Conservation (phyloP, 2,888 invertebrate species). For the Magallana nippona region DNA sequence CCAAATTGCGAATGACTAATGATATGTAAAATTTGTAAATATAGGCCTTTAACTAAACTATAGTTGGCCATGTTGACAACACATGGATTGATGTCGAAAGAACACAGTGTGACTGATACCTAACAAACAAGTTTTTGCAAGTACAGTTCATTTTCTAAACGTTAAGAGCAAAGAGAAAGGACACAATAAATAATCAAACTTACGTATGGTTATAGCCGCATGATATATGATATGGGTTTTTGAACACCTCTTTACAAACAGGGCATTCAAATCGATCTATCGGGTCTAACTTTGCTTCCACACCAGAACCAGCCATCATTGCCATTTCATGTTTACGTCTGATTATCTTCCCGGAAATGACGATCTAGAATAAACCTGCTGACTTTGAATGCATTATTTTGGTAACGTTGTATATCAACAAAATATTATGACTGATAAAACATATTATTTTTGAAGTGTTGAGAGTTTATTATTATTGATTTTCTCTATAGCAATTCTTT, state of each 20-base stretch:
- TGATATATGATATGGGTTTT: conserved; percentile 65
- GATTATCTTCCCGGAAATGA: not conserved
- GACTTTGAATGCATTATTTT: too few relatives aligned
- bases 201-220: conserved; percentile 70
- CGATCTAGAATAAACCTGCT: not conserved
- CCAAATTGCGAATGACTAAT: too few relatives aligned
- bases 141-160: too few relatives aligned
- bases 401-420: too few relatives aligned
- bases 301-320: not conserved
- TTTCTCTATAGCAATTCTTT: too few relatives aligned
- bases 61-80: too few relatives aligned
- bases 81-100: too few relatives aligned
- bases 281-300: conserved; percentile 1
- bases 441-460: too few relatives aligned
- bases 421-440: too few relatives aligned
- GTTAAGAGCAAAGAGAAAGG: not conserved
- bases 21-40: too few relatives aligned
- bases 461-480: too few relatives aligned
- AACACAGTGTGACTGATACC: not conserved
- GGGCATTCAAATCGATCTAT: conserved; percentile 61
- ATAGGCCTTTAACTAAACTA: too few relatives aligned
- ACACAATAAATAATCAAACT: conserved; percentile 38
- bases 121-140: not conserved
- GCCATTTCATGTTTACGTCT: conserved; percentile 12
- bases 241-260: conserved; percentile 68